Evolutionary conservation across 1,140 invertebrate genomes (phyloP).

Genomic region (Rhyacophila brunnea): DNA sequence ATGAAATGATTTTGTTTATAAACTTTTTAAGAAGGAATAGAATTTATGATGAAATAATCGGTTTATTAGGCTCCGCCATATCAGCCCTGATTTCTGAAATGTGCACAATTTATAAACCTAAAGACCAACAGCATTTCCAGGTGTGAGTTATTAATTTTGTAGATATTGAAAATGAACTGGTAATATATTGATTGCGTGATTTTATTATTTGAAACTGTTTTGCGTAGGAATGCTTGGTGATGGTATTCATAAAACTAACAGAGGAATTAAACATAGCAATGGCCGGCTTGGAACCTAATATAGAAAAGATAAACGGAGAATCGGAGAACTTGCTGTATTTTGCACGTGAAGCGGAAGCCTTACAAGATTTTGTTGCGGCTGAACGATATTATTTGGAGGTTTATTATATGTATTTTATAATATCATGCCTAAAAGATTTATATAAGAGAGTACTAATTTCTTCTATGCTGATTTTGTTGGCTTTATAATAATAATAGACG

Average conservation of each 20-base stretch:
- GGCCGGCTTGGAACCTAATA: not conserved
- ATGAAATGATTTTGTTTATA: not conserved
- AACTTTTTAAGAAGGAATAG: not conserved
- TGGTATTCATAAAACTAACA: slow-evolving; percentile 11
- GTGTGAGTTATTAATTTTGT: no score
- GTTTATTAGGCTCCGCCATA: not conserved
- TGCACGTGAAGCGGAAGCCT: slow-evolving; percentile 13
- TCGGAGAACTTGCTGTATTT: slow-evolving; percentile 9
- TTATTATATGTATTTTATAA: not conserved
- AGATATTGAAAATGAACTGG: not conserved
- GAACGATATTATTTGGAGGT: slow-evolving; percentile 15
- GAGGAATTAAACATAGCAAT: slow-evolving; percentile 11
- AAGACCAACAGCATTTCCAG: no score
- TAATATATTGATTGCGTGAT: not conserved
- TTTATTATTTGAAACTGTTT: slow-evolving; percentile 4
- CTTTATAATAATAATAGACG: no score
- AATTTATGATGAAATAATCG: not conserved
- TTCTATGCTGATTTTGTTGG: no score
- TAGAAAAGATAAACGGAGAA: not conserved
- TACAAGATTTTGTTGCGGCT: slow-evolving; percentile 1
- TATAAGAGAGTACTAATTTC: no score
- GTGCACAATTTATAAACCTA: not conserved
- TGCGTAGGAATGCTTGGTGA: not conserved
- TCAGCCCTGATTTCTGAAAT: not conserved
- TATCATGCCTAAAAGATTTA: no score